A percentile compares a stretch with the other conserved stretches of the same genome.
These are phyloP conservation scores for Mus caroli DNA, from an alignment of 2,797 vertebrate genomes.

Conservation along the genomic window DNA sequence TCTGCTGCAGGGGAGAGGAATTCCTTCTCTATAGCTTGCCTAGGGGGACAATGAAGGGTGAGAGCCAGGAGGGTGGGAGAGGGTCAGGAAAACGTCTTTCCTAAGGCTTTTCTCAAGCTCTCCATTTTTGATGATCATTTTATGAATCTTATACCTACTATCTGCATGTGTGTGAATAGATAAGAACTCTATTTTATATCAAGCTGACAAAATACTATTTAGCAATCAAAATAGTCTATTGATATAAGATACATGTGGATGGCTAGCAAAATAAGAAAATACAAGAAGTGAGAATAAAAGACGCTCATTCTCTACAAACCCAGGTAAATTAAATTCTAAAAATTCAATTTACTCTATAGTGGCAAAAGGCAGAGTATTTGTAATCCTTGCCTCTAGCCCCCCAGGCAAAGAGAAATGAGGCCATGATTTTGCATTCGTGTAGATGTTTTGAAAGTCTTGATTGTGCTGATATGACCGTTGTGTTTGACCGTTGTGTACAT, in stretches of 20 bases:
- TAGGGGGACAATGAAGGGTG: not conserved
- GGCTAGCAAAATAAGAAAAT: constrained; percentile 13
- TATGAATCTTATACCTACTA: not conserved
- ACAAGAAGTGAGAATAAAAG: constrained; percentile 7
- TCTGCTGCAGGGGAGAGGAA: not conserved
- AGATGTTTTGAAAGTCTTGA: constrained; percentile 5
- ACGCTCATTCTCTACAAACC: not conserved
- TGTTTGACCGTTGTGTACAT: not conserved
- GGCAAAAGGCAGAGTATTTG: constrained; percentile 37
- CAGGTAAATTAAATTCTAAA: constrained; percentile 6
- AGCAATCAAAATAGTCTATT: constrained; percentile 11
- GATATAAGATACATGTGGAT: not conserved
- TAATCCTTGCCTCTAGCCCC: not conserved
- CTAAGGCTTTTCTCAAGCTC: not conserved
- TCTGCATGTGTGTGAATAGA: not conserved
- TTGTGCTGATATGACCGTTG: not conserved
- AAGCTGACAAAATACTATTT: constrained; percentile 3
- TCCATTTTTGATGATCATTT: not conserved
- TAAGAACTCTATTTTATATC: not conserved
- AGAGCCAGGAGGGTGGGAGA: not conserved
- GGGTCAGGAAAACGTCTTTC: not conserved
- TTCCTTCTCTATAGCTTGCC: not conserved
- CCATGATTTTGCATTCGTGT: not conserved
- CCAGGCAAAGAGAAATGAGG: not conserved
- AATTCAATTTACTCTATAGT: constrained; percentile 1